Evolutionary conservation across 2,113 vertebrate genomes (phyloP), one percentile per base, ranked within the genome.

Genomic region (Spizaetus ornatus): DNA sequence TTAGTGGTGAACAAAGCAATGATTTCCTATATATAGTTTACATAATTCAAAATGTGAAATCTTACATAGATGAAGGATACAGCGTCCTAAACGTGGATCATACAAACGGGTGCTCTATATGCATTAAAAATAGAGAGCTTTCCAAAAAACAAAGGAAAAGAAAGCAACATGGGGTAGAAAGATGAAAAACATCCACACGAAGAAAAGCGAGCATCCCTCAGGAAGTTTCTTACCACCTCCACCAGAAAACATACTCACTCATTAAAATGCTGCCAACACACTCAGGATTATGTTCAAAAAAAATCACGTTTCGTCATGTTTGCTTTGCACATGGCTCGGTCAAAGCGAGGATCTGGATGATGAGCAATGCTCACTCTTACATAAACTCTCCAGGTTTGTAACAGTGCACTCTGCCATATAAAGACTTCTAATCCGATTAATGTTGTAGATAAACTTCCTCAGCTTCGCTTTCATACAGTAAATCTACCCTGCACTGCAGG

Each of bases 401-500:
- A 25, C 34, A 7, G 61, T 2, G 38, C 26, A 4, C 43, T 26
- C 45, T 38, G 40, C 32, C 23, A 11, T 2, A 16, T 2, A 16
- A n/a, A 82, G n/a, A 2, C 11, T 66, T 32, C 56, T 17, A 40
- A 70, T 21, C n/a, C 17, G 0, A 36, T 21, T 20, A 42, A 13
- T 34, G 23, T 5, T 18, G 56, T 6, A 42, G 45, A 56, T 14
- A 18, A 67, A 16, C 19, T 14, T 45, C 47, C 74, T 43, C 47
- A 15, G 63, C 20, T 10, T 53, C 3, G 2, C 26, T 42, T 36
- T 11, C 36, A 15, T 4, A 2, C 18, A 2, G 10, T 27, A 40
- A 52, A 53, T 6, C 56, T 5, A 11, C 55, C 27, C 25, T 3
- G 1, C 1, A 2, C 31, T 9, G 17, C 7, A 1, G 53, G 70